Evolutionary conservation across 2,888 invertebrate species (phyloP), one percentile per base, ranked within the genome.

Genomic region (Netelia inedita): DNA sequence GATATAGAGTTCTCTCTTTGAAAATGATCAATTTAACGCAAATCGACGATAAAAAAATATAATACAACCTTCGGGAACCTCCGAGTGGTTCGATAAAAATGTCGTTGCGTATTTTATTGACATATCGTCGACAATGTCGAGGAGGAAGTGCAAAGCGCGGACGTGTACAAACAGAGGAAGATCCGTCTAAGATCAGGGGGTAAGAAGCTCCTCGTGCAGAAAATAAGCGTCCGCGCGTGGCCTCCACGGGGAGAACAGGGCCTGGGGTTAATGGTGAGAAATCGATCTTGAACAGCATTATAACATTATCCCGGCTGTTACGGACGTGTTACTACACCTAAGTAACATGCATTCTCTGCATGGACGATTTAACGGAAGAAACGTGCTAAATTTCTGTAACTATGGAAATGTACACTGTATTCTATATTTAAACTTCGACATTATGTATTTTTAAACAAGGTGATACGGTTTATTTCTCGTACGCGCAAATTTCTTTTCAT

Each of bases 191-290:
- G 21, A 19, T 21, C 43, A 68, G 55, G 57, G 43, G 76, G 23
- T 43, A 76, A 55, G 43, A 57, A 76, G 53, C 43, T 76, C 28
- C 43, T 35, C 57, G 76, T 76, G 76, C 76, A 66, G 66, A 43
- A 68, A 59, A 68, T 59, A 57, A 41, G 28, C 14, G 57, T 66
- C 55, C 68, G 59, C 59, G 55, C 10, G 19, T 68, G 46, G 57
- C 14, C 16, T 11, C 19, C 5, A n/a, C n/a, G 16, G 16, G 23
- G 14, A 46, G 10, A 11, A 14, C 46, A 46, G 14, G 46, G 14
- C 6, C 1, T 14, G 14, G 46, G 11, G 14, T 46, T 46, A 46
- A 46, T 14, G 46, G 46, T 14, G 59, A 46, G 28, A 28, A 78
- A 69, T 78, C 68, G 68, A 78, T 78, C 68, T 78, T 78, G 23